These are phyloP conservation scores for Drosophila atripex DNA, from an alignment of 2,888 invertebrate species.

Conservation along the genomic window DNA sequence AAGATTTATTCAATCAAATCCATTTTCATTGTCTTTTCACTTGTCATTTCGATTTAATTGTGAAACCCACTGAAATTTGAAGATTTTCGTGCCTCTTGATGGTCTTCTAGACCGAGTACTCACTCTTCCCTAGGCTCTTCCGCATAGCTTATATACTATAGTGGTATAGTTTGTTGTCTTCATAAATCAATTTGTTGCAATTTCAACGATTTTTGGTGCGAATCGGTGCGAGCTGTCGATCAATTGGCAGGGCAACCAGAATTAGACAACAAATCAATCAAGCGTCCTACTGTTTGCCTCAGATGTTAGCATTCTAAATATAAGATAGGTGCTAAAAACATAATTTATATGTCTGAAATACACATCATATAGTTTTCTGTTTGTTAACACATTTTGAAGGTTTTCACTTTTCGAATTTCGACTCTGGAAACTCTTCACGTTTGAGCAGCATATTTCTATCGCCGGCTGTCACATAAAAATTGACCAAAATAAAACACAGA, in stretches of 20 bases:
- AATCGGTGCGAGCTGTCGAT: slow-evolving; percentile 35
- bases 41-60: slow-evolving; percentile 42
- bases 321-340: slow-evolving; percentile 18
- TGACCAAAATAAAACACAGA: slow-evolving; percentile 20
- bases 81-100: slow-evolving; percentile 23
- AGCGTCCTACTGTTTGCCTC: slow-evolving; percentile 22
- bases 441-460: slow-evolving; percentile 29
- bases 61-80: neutral
- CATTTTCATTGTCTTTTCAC: slow-evolving; percentile 44
- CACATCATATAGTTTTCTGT: neutral
- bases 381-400: neutral
- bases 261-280: slow-evolving; percentile 66
- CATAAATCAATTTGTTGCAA: slow-evolving; percentile 77
- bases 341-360: slow-evolving; percentile 4
- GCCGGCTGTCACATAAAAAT: slow-evolving; percentile 18
- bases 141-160: slow-evolving; percentile 52
- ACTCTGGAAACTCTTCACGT: slow-evolving; percentile 44
- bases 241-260: slow-evolving; percentile 63
- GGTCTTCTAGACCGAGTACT: neutral
- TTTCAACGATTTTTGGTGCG: slow-evolving; percentile 51
- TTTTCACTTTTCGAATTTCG: slow-evolving; percentile 1
- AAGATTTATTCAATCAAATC: slow-evolving; percentile 52
- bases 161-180: slow-evolving; percentile 27
- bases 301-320: neutral
- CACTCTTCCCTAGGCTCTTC: slow-evolving; percentile 51